Conservation (phyloP, 1,140 invertebrate species). For the Magallana angulata region DNA sequence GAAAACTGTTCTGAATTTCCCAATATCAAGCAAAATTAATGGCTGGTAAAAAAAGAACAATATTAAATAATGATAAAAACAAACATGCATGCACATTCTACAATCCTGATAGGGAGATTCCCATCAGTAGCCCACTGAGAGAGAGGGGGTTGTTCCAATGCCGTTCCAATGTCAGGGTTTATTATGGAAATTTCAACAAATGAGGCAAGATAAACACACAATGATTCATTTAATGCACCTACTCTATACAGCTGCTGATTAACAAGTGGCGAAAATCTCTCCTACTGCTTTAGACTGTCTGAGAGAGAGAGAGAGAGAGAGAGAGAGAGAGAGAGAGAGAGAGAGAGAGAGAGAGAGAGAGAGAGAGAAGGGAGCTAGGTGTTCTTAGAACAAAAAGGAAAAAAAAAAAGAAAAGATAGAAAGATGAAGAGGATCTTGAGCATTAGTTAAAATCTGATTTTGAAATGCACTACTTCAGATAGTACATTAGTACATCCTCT, state of each 20-base stretch:
- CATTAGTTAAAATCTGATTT: neutral
- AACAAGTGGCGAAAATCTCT: conserved; percentile 4
- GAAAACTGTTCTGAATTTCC: neutral
- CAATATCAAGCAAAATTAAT: conserved; percentile 13
- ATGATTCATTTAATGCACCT: conserved; percentile 15
- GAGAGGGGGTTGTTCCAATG: neutral
- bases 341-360: conserved; percentile 29
- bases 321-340: neutral
- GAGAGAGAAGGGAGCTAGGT: neutral
- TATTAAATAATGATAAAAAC: conserved; percentile 4
- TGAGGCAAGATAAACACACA: conserved; percentile 22
- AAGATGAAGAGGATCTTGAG: neutral
- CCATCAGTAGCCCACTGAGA: neutral
- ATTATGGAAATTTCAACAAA: neutral
- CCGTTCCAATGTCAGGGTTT: neutral
- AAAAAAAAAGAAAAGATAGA: neutral
- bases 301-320: conserved; percentile 3
- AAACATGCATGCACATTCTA: neutral
- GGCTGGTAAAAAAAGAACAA: neutral
- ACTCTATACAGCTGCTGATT: neutral
- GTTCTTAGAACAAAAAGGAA: neutral
- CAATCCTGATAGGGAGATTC: neutral
- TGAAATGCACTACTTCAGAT: too few relatives aligned
- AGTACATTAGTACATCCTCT: too few relatives aligned
- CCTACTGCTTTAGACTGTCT: neutral